Conservation (phyloP, 2,113 vertebrate genomes). For the Zapornia atra region DNA sequence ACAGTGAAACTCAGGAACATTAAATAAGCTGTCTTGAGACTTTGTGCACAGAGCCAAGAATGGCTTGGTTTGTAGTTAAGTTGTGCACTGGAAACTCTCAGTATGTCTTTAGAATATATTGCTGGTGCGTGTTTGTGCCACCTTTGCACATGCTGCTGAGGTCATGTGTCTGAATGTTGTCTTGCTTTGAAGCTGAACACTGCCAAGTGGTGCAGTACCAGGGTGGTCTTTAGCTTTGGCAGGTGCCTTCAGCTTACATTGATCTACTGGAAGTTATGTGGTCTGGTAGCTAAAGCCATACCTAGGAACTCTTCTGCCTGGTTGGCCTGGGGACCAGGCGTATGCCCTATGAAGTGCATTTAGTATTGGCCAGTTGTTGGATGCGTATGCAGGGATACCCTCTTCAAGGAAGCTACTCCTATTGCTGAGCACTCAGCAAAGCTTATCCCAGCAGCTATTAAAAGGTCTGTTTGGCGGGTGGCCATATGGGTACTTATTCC, state of each 20-base stretch:
- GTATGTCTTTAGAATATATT: not conserved
- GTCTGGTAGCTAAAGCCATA: not conserved
- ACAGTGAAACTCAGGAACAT: not conserved
- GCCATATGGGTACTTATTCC: not conserved
- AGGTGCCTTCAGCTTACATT: not conserved
- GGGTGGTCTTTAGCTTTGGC: not conserved
- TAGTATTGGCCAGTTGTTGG: not conserved
- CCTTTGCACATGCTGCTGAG: not conserved
- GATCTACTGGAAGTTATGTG: not conserved
- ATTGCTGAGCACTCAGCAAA: not conserved
- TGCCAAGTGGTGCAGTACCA: not conserved
- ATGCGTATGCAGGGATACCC: not conserved
- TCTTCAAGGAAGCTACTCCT: not conserved
- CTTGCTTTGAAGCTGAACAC: not conserved
- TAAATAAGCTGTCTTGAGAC: not conserved
- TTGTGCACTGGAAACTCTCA: not conserved
- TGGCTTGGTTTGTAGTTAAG: not conserved
- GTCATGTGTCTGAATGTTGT: not conserved
- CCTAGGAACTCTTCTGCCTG: not conserved
- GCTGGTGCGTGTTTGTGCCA: not conserved
- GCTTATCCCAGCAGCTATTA: not conserved
- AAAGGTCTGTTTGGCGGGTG: not conserved
- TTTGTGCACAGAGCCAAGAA: accelerated
- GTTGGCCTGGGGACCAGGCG: not conserved
- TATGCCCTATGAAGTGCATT: not conserved